These are phyloP conservation scores for Oreochromis niloticus DNA, from an alignment of 2,113 vertebrate genomes.

Conservation along the genomic window DNA sequence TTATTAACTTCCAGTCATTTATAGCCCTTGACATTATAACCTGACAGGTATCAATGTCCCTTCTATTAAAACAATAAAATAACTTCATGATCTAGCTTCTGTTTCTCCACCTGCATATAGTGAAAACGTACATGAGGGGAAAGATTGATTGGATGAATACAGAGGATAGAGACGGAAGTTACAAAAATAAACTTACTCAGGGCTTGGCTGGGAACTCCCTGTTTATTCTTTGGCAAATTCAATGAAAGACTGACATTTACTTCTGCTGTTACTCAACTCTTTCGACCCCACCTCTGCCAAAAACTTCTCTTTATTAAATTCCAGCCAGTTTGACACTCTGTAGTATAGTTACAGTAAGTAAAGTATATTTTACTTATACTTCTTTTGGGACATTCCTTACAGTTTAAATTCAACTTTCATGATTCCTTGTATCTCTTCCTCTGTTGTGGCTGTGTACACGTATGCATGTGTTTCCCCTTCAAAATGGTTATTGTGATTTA, in stretches of 20 bases:
- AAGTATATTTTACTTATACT: not conserved
- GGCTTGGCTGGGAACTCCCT: constrained; percentile 44
- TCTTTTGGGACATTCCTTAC: not conserved
- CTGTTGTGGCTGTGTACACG: constrained; percentile 2
- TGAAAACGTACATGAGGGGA: not conserved
- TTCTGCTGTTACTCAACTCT: not conserved
- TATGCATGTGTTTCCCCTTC: constrained; percentile 44
- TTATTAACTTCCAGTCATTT: not conserved
- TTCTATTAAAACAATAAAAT: not conserved
- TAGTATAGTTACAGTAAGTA: not conserved
- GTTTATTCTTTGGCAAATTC: constrained; percentile 49
- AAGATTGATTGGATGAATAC: not conserved
- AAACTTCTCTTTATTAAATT: not conserved
- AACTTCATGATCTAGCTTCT: not conserved
- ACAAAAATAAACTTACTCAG: constrained; percentile 33
- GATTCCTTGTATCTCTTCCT: not conserved
- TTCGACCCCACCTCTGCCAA: not conserved
- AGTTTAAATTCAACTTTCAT: not conserved
- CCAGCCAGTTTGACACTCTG: not conserved
- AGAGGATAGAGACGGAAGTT: constrained; percentile 7
- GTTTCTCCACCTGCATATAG: not conserved
- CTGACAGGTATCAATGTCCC: not conserved
- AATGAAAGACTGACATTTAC: constrained; percentile 29
- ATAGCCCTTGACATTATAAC: not conserved
- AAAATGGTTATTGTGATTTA: constrained; percentile 80